A percentile compares a stretch with the other conserved stretches of the same genome.
phyloP scores from a whole-genome alignment of 2,113 vertebrate species.

The Spilogale gracilis region DNA sequence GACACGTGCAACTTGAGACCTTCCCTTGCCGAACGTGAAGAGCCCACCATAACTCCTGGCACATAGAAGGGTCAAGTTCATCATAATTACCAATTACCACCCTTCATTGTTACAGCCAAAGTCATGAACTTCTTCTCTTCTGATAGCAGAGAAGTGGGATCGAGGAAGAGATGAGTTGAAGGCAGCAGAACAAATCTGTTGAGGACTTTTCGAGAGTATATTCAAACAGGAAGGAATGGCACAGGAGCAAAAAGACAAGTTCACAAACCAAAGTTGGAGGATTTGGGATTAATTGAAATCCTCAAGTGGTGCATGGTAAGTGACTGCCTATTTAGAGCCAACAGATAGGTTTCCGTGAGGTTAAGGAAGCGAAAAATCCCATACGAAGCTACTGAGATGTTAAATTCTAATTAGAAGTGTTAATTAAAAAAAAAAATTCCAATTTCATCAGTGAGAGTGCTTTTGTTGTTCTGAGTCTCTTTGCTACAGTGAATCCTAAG shows the following conservation, averaged over 20 bases:
- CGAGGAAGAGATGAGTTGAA: not conserved
- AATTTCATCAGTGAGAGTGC: conserved; percentile 92
- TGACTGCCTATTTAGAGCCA: conserved; percentile 92
- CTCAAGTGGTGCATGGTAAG: conserved; percentile 91
- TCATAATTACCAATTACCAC: too few species aligned
- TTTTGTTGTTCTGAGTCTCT: conserved; percentile 90
- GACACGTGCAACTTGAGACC: not conserved
- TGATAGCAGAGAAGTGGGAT: not conserved
- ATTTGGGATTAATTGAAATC: conserved; percentile 92
- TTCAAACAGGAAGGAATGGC: conserved; percentile 75
- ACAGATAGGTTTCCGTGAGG: conserved; percentile 92
- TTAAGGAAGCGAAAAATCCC: conserved; percentile 93
- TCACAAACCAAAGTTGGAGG: conserved; percentile 87
- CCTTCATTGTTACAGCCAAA: not conserved
- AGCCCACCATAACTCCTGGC: not conserved
- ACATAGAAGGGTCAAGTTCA: not conserved
- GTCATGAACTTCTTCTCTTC: not conserved
- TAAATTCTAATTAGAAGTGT: conserved; percentile 94
- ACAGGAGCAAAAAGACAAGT: conserved; percentile 85
- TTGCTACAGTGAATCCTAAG: conserved; percentile 91
- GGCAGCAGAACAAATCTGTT: not conserved
- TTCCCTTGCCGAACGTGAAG: not conserved
- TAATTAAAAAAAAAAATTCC: conserved; percentile 93
- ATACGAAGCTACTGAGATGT: conserved; percentile 92
- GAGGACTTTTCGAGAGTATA: conserved; percentile 70